Percentiles rank a stretch among this genome's conserved stretches.
Evolutionary conservation across 2,113 vertebrate genomes (phyloP).

Genomic region (Neotoma lepida): DNA sequence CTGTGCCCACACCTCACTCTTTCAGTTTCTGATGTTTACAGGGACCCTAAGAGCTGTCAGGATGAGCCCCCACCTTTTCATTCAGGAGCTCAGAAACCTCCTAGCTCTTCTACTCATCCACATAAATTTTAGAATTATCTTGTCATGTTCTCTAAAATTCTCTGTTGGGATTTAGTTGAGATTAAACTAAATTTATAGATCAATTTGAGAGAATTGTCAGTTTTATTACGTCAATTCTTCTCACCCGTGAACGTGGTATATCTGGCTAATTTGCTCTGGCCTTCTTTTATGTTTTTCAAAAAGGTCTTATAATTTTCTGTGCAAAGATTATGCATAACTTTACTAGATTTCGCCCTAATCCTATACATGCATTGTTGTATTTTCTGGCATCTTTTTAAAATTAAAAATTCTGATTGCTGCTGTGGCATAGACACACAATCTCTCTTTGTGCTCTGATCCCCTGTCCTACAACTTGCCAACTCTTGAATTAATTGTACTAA

Average conservation of each 20-base stretch:
- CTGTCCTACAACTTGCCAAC: neutral
- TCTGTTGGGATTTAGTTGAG: constrained; percentile 47
- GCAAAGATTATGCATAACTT: neutral
- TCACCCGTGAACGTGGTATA: neutral
- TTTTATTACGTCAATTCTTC: neutral
- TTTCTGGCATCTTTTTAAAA: neutral
- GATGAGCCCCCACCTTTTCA: neutral
- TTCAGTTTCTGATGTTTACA: neutral
- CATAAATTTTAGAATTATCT: constrained; percentile 36
- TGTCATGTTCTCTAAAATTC: constrained; percentile 57
- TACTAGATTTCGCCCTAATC: neutral
- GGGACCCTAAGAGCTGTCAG: neutral
- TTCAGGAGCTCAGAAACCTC: neutral
- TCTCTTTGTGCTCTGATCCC: neutral
- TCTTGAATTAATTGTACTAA: neutral
- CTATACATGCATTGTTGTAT: neutral
- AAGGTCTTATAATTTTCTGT: neutral
- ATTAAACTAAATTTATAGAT: constrained; percentile 55
- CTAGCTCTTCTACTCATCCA: constrained; percentile 6
- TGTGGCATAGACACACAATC: rapidly evolving
- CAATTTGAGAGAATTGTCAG: neutral
- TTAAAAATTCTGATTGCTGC: neutral
- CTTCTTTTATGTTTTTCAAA: constrained; percentile 54
- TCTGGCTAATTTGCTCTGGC: constrained; percentile 11
- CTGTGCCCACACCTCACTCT: neutral